phyloP scores from a whole-genome alignment of 2,797 vertebrate genomes.

The Sphaeramia orbicularis region DNA sequence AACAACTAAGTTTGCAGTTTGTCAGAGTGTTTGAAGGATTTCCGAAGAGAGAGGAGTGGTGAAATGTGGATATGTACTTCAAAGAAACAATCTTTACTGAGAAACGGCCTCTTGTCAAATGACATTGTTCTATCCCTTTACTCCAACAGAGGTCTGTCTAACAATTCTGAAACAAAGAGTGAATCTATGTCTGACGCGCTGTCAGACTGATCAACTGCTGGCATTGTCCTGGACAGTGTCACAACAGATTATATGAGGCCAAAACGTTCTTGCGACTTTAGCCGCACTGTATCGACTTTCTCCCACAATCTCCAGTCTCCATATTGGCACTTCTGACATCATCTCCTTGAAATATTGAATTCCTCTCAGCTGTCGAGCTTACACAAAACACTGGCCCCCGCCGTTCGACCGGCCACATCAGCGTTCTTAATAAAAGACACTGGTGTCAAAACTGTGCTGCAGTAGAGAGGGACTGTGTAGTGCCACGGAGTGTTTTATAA shows the following conservation, averaged over 20 bases:
- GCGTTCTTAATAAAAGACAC: constrained; percentile 71
- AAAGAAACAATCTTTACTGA: constrained; percentile 46
- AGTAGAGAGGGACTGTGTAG: constrained; percentile 8
- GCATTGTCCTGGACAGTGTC: constrained; percentile 77
- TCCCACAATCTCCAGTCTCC: constrained; percentile 70
- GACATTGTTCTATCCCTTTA: constrained; percentile 62
- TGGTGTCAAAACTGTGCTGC: constrained; percentile 64
- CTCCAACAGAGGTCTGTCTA: constrained; percentile 46
- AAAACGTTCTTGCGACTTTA: constrained; percentile 75
- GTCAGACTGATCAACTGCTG: constrained; percentile 75
- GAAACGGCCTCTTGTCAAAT: constrained; percentile 50
- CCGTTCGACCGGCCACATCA: constrained; percentile 68
- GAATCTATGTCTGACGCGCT: constrained; percentile 59
- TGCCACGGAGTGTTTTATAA: constrained; percentile 11
- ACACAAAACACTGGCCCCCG: constrained; percentile 67
- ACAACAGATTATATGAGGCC: constrained; percentile 84
- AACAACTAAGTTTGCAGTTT: constrained; percentile 16
- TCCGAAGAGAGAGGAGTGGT: constrained; percentile 13
- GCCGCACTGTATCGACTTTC: constrained; percentile 82
- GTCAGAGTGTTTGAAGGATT: constrained; percentile 1
- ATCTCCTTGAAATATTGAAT: constrained; percentile 87
- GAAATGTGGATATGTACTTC: constrained; percentile 29
- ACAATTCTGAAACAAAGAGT: constrained; percentile 53
- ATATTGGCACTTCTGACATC: constrained; percentile 86
- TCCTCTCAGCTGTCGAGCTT: constrained; percentile 78